Percentiles rank a stretch among this genome's conserved stretches.
phyloP scores from a whole-genome alignment of 2,888 invertebrate genomes.

The Subacronicta megacephala region DNA sequence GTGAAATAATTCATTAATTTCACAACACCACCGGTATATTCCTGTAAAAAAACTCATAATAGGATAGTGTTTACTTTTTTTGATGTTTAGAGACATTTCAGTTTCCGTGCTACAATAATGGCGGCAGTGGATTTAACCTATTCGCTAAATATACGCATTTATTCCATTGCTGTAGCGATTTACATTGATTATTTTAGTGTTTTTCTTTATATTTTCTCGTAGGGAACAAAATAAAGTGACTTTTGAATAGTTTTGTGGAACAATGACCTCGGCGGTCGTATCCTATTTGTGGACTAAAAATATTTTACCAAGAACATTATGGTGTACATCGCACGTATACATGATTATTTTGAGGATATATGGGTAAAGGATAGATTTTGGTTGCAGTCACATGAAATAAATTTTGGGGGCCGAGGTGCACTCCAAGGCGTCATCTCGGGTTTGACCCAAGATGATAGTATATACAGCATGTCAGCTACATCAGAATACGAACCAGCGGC shows the following conservation, averaged over 20 bases:
- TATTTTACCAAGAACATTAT: constrained; percentile 83
- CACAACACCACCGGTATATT: constrained; percentile 41
- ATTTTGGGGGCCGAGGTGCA: constrained; percentile 83
- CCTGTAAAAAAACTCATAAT: constrained; percentile 58
- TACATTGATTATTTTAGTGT: constrained; percentile 68
- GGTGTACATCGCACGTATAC: constrained; percentile 73
- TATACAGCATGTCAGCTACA: constrained; percentile 88
- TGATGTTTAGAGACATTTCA: constrained; percentile 88
- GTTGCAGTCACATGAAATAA: constrained; percentile 87
- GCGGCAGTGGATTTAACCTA: constrained; percentile 89
- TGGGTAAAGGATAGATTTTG: constrained; percentile 84
- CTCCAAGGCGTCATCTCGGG: constrained; percentile 87
- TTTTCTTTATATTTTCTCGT: constrained; percentile 78
- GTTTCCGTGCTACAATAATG: constrained; percentile 88
- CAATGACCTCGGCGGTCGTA: constrained; percentile 86
- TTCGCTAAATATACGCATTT: constrained; percentile 77
- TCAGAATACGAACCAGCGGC: constrained; percentile 87
- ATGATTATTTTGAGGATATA: constrained; percentile 75
- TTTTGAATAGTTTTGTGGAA: constrained; percentile 81
- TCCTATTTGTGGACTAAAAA: constrained; percentile 85
- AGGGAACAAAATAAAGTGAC: constrained; percentile 77
- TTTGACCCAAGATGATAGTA: constrained; percentile 88
- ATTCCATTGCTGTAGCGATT: constrained; percentile 60
- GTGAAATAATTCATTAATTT: constrained; percentile 52
- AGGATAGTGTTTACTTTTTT: constrained; percentile 87